A percentile compares a stretch with the other conserved stretches of the same genome.
These are phyloP conservation scores for Spilogale gracilis DNA, from an alignment of 2,113 vertebrate species.

Conservation along the genomic window DNA sequence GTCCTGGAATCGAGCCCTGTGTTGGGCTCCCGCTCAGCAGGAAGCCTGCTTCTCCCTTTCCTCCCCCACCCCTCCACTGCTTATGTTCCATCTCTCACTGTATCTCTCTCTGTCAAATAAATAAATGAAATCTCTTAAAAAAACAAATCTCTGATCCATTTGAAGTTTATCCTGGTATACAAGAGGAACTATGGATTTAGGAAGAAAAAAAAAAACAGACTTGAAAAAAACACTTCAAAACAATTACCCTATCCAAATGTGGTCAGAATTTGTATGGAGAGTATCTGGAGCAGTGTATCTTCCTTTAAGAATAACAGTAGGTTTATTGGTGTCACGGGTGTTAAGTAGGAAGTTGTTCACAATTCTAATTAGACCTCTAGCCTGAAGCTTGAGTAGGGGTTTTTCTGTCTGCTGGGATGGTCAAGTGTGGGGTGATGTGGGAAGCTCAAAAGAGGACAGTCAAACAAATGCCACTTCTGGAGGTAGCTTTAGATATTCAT, in stretches of 20 bases:
- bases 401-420: neutral
- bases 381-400: neutral
- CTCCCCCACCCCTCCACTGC: too few species aligned
- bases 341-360: neutral
- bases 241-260: neutral
- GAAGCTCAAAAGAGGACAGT: neutral
- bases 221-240: neutral
- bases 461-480: neutral
- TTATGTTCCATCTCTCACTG: too few species aligned
- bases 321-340: neutral
- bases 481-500: neutral
- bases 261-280: neutral
- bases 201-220: neutral
- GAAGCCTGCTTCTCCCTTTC: too few species aligned
- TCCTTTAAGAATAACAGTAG: constrained; percentile 2
- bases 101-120: too few species aligned
- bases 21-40: too few species aligned
- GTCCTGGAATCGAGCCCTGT: too few species aligned
- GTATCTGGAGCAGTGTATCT: neutral
- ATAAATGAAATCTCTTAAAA: too few species aligned
- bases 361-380: neutral
- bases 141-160: constrained; percentile 25
- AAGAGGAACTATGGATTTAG: neutral
- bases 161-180: neutral
- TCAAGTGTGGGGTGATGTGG: neutral